phyloP scores from a whole-genome alignment of 2,113 vertebrate species.

The Spermophilus dauricus region DNA sequence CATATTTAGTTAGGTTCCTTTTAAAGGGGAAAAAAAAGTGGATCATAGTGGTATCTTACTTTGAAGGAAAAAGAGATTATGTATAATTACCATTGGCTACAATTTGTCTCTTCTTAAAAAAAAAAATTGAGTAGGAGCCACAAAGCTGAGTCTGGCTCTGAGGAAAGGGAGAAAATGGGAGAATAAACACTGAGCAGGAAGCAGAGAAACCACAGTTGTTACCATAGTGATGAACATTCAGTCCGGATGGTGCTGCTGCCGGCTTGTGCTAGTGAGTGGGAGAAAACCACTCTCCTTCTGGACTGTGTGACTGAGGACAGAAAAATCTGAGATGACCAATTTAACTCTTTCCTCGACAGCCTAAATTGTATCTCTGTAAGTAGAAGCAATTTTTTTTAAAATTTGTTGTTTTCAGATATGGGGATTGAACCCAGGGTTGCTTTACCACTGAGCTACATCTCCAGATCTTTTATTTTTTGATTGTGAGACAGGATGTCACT shows the following conservation, averaged over 20 bases:
- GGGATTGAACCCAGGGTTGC: too few species aligned
- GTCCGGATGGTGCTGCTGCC: constrained; percentile 6
- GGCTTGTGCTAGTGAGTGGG: constrained; percentile 25
- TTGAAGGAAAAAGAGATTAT: constrained; percentile 54
- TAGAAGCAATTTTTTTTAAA: not conserved
- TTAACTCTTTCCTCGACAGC: constrained; percentile 2
- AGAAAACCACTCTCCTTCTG: constrained; percentile 63
- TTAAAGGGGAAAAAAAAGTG: not conserved
- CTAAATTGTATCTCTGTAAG: not conserved
- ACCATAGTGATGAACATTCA: constrained; percentile 80
- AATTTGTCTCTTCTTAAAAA: constrained; percentile 74
- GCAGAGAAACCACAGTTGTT: constrained; percentile 63
- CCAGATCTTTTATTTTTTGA: too few species aligned
- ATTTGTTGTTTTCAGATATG: too few species aligned
- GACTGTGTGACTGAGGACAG: constrained; percentile 43
- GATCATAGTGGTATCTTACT: not conserved
- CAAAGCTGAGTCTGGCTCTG: constrained; percentile 55
- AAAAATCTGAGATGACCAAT: constrained; percentile 4
- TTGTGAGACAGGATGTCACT: too few species aligned
- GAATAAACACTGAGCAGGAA: constrained; percentile 59
- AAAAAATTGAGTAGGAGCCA: constrained; percentile 73
- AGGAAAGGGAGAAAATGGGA: constrained; percentile 69
- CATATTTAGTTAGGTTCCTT: constrained; percentile 32
- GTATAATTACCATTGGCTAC: constrained; percentile 70
- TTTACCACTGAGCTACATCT: too few species aligned